Conservation (phyloP, 2,113 vertebrate species). For the Oplegnathus fasciatus region DNA sequence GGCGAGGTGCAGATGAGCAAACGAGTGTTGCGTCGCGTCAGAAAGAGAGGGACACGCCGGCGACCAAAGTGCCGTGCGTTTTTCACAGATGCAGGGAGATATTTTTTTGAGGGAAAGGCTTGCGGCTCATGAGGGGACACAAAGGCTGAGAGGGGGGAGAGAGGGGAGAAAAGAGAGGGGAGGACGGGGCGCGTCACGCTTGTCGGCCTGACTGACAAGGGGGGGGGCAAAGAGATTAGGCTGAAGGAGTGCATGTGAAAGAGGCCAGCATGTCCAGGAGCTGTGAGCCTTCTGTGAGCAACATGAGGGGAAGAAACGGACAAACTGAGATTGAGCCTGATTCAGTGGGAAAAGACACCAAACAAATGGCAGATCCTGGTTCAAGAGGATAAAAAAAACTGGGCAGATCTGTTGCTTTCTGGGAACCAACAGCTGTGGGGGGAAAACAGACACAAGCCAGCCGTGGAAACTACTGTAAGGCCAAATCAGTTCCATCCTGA, state of each 20-base stretch:
- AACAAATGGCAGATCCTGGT: slow-evolving; percentile 1
- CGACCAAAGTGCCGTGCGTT: slow-evolving; percentile 14
- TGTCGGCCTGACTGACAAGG: slow-evolving; percentile 58
- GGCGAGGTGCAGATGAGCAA: slow-evolving; percentile 30
- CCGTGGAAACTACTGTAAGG: slow-evolving; percentile 56
- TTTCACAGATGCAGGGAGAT: slow-evolving; percentile 34
- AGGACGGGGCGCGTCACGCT: slow-evolving; percentile 26
- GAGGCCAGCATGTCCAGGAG: slow-evolving; percentile 43
- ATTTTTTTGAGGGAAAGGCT: slow-evolving; percentile 44
- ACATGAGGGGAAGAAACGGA: slow-evolving; percentile 19
- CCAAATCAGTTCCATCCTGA: slow-evolving; percentile 68
- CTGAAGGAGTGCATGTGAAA: slow-evolving; percentile 37
- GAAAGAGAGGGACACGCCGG: slow-evolving; percentile 8
- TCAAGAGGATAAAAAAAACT: neutral
- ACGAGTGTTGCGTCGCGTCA: neutral
- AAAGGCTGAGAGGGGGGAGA: slow-evolving; percentile 16
- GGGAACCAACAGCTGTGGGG: slow-evolving; percentile 21
- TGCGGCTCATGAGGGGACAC: slow-evolving; percentile 24
- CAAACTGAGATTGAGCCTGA: slow-evolving; percentile 29
- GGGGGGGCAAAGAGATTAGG: slow-evolving; percentile 52
- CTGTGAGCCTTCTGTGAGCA: slow-evolving; percentile 43
- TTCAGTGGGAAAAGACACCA: slow-evolving; percentile 30
- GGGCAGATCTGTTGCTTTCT: slow-evolving; percentile 41
- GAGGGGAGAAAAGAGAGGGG: neutral
- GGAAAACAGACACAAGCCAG: slow-evolving; percentile 22